Percentiles rank a stretch among this genome's conserved stretches.
phyloP scores from a whole-genome alignment of 2,888 invertebrate species.

The Andrena fulva region DNA sequence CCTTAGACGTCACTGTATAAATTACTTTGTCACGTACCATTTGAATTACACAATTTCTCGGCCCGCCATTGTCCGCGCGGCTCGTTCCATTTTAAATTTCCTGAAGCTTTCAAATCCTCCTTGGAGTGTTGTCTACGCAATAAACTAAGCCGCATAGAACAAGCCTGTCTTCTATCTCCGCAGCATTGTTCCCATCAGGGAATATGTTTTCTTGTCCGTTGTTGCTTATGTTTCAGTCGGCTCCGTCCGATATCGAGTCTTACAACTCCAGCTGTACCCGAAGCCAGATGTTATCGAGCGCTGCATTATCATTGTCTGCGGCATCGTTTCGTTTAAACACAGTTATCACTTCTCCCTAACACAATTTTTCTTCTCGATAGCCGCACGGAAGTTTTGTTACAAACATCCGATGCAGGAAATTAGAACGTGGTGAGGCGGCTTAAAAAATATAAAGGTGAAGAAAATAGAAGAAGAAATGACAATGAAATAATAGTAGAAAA shows the following conservation, averaged over 20 bases:
- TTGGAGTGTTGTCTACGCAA: constrained; percentile 12
- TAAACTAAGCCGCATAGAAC: constrained; percentile 26
- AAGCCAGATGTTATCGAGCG: constrained; percentile 43
- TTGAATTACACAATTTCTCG: constrained; percentile 25
- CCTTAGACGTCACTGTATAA: neutral
- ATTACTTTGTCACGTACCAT: constrained; percentile 4
- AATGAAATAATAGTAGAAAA: too few species aligned
- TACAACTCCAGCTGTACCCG: constrained; percentile 18
- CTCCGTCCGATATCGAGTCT: constrained; percentile 40
- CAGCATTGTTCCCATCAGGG: constrained; percentile 57
- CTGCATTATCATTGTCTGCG: constrained; percentile 36
- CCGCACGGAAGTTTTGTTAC: neutral
- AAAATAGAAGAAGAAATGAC: too few species aligned
- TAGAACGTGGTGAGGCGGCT: neutral
- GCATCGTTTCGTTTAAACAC: constrained; percentile 40
- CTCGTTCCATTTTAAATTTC: constrained; percentile 34
- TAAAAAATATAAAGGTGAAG: neutral
- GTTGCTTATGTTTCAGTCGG: constrained; percentile 42
- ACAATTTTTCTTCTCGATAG: neutral
- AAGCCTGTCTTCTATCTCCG: constrained; percentile 41
- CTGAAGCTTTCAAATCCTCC: constrained; percentile 11
- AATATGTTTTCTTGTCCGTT: constrained; percentile 50
- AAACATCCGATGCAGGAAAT: neutral
- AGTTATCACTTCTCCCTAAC: constrained; percentile 35
- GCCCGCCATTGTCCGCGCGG: constrained; percentile 2